phyloP scores from a whole-genome alignment of 2,113 vertebrate species.

The Drymodes brunneopygia region DNA sequence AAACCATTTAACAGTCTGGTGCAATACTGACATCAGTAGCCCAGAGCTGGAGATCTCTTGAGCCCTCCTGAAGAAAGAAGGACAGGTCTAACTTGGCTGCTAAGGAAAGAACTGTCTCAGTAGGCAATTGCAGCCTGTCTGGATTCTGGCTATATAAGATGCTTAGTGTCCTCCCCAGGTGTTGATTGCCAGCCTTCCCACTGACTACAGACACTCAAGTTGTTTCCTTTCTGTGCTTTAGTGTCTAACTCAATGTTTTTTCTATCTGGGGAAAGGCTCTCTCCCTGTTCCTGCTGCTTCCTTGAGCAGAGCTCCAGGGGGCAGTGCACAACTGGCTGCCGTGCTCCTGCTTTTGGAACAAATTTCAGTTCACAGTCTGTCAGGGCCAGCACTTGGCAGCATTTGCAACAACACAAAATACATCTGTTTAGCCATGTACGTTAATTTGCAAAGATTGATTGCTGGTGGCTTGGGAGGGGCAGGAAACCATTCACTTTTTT shows the following conservation, averaged over 20 bases:
- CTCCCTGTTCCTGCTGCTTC: neutral
- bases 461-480: neutral
- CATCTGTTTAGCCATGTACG: neutral
- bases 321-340: neutral
- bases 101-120: neutral
- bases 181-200: neutral
- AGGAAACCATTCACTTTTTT: neutral
- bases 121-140: neutral
- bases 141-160: neutral
- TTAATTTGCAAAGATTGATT: neutral
- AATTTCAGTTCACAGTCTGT: neutral
- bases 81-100: neutral
- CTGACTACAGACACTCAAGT: neutral
- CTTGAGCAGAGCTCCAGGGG: neutral
- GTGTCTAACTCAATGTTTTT: neutral
- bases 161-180: neutral
- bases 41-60: neutral
- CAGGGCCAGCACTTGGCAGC: neutral
- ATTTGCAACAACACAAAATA: neutral
- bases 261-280: neutral
- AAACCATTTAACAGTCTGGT: neutral
- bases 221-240: neutral
- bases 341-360: neutral
- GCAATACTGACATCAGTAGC: neutral
- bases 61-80: neutral